Percentiles rank a stretch among this genome's conserved stretches.
Conservation (phyloP, 2,888 invertebrate genomes). For the Andrena trimmerana region DNA sequence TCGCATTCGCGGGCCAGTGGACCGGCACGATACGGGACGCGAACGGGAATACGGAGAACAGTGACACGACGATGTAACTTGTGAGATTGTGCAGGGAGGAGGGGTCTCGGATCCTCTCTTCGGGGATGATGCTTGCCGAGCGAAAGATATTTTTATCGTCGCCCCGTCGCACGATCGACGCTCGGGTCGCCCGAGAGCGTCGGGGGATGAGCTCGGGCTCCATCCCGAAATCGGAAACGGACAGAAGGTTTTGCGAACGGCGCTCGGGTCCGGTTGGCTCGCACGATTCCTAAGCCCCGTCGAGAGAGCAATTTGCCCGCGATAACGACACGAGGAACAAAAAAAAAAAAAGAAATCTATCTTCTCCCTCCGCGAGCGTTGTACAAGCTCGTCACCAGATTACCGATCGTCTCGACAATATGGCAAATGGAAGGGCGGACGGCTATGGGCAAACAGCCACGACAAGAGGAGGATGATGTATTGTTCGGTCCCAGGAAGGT, state of each 20-base stretch:
- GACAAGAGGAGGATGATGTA: slow-evolving; percentile 3
- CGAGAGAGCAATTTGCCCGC: not conserved
- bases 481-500: not conserved
- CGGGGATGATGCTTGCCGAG: not conserved
- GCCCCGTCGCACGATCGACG: too few species aligned
- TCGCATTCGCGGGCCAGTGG: slow-evolving; percentile 36
- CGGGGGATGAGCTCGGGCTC: too few species aligned
- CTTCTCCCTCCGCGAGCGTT: slow-evolving; percentile 20
- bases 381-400: slow-evolving; percentile 38
- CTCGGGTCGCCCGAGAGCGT: too few species aligned
- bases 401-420: slow-evolving; percentile 54
- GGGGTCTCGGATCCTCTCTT: not conserved
- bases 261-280: too few species aligned
- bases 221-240: too few species aligned
- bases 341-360: not conserved
- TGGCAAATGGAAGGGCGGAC: slow-evolving; percentile 5
- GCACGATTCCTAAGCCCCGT: too few species aligned
- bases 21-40: slow-evolving; percentile 32
- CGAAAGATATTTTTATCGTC: too few species aligned
- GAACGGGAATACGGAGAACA: slow-evolving; percentile 11
- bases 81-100: slow-evolving; percentile 11
- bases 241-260: too few species aligned
- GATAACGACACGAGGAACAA: not conserved
- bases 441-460: not conserved
- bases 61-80: slow-evolving; percentile 9